Evolutionary conservation across 2,797 vertebrate species (phyloP).

Genomic region (Tokudaia muenninki): DNA sequence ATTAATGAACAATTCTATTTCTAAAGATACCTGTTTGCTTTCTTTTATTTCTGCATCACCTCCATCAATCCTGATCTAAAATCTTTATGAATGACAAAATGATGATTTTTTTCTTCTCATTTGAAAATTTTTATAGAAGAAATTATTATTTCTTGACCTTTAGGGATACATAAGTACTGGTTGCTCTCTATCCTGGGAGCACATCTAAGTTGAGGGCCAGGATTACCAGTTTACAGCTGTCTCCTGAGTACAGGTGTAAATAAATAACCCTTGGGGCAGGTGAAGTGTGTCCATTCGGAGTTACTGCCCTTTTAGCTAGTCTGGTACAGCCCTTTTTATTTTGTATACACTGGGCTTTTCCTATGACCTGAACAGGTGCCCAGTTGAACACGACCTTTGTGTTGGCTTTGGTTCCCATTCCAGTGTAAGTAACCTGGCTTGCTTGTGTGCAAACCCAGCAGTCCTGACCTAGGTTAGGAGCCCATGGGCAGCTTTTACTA

Average conservation of each 20-base stretch:
- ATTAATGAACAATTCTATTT: neutral
- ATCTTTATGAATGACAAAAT: neutral
- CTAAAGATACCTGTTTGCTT: neutral
- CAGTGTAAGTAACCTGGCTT: too few species aligned
- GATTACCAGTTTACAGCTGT: neutral
- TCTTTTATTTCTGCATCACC: neutral
- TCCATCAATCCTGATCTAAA: neutral
- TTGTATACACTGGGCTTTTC: too few species aligned
- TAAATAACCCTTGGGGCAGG: neutral
- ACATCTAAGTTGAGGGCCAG: neutral
- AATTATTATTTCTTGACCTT: neutral
- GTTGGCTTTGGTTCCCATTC: too few species aligned
- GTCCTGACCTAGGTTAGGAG: neutral
- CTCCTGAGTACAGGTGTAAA: neutral
- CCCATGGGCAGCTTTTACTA: too few species aligned
- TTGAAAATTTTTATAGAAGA: neutral
- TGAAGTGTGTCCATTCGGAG: neutral
- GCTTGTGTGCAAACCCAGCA: neutral
- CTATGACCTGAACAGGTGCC: too few species aligned
- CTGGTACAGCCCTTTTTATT: neutral
- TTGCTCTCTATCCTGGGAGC: neutral
- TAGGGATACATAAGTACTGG: neutral
- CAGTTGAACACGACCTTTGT: too few species aligned
- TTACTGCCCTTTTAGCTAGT: neutral
- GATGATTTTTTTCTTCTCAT: neutral